Evolutionary conservation across 2,113 vertebrate genomes (phyloP).

Genomic region (Chauna torquata): DNA sequence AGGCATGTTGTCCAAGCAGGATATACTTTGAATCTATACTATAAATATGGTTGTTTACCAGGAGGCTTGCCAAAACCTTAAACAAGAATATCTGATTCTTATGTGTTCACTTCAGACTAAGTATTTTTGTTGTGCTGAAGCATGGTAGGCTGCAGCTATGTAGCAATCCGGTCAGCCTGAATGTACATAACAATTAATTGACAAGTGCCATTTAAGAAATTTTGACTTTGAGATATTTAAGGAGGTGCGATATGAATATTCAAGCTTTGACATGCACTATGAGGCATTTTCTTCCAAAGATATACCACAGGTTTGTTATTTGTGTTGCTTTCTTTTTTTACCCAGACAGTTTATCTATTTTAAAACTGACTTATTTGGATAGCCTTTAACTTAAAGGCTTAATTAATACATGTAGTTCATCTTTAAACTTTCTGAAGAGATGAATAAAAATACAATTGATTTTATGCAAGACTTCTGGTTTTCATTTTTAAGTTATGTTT

Average conservation of each 20-base stretch:
- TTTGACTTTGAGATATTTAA: not conserved
- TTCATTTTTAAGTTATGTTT: not conserved
- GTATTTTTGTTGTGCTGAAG: not conserved
- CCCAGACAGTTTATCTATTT: not conserved
- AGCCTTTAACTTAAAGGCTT: not conserved
- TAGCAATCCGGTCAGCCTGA: not conserved
- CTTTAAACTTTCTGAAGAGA: constrained; percentile 2
- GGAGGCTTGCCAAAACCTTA: not conserved
- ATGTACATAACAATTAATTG: not conserved
- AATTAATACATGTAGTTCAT: not conserved
- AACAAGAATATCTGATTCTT: not conserved
- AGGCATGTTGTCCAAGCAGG: not conserved
- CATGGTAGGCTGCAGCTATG: not conserved
- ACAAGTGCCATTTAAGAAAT: not conserved
- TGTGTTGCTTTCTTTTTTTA: not conserved
- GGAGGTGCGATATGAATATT: not conserved
- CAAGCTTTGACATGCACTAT: not conserved
- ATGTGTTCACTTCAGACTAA: not conserved
- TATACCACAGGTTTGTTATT: not conserved
- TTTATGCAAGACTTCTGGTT: not conserved
- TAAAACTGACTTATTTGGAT: not conserved
- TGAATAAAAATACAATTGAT: constrained; percentile 7
- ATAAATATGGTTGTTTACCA: not conserved
- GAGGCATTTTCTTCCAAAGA: constrained; percentile 1
- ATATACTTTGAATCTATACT: not conserved